Evolutionary conservation across 1,140 invertebrate species (phyloP).

Genomic region (Neodiprion fabricii): DNA sequence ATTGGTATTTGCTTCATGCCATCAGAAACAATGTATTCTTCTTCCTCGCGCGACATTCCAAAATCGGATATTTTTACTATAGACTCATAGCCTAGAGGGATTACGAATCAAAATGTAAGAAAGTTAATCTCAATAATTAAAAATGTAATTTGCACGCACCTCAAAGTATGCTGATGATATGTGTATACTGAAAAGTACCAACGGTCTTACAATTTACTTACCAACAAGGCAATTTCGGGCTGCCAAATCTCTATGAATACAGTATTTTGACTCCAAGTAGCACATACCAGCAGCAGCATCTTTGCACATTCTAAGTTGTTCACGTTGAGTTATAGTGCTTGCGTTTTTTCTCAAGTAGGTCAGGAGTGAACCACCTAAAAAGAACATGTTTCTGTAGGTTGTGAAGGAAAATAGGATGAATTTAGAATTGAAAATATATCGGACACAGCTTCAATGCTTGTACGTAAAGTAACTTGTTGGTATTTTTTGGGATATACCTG

Average conservation of each 20-base stretch:
- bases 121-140: constrained; percentile 18
- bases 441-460: neutral
- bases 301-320: constrained; percentile 88
- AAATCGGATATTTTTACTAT: constrained; percentile 97
- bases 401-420: constrained; percentile 1
- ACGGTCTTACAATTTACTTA: constrained; percentile 46
- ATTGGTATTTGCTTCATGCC: constrained; percentile 99
- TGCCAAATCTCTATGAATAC: constrained; percentile 95
- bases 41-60: constrained; percentile 97
- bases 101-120: constrained; percentile 3
- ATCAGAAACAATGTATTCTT: constrained; percentile 96
- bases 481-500: constrained; percentile 64
- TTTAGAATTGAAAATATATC: constrained; percentile 3
- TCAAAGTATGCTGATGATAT: too few species aligned
- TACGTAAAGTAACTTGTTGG: too few species aligned
- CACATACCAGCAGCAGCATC: constrained; percentile 95
- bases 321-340: constrained; percentile 69
- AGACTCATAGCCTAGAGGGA: constrained; percentile 72
- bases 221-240: constrained; percentile 94
- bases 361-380: constrained; percentile 86
- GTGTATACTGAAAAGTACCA: neutral
- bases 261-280: constrained; percentile 95
- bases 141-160: neutral
- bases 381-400: constrained; percentile 6
- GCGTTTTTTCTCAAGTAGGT: constrained; percentile 86